phyloP scores from a whole-genome alignment of 2,113 vertebrate species.

The Pogonocichla stellata region DNA sequence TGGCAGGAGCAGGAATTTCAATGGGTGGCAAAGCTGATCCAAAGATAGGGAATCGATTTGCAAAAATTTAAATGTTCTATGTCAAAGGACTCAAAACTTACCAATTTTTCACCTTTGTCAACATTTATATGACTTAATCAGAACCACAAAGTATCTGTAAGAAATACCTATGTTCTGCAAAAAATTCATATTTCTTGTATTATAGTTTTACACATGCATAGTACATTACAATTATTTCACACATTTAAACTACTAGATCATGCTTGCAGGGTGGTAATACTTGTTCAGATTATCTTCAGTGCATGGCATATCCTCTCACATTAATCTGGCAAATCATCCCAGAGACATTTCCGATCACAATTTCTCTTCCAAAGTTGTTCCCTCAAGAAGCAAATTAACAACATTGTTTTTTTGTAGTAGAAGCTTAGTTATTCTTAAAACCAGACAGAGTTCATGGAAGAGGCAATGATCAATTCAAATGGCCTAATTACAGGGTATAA shows the following conservation, averaged over 20 bases:
- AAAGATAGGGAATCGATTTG: background rate
- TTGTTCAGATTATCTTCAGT: background rate
- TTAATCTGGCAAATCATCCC: background rate
- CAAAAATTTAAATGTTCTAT: background rate
- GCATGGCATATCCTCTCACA: background rate
- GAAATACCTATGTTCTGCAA: background rate
- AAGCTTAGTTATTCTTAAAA: background rate
- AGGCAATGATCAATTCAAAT: background rate
- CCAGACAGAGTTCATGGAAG: background rate
- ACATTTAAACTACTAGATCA: background rate
- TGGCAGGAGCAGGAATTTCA: background rate
- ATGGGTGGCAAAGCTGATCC: background rate
- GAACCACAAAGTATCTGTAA: background rate
- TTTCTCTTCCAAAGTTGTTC: background rate
- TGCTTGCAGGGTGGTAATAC: background rate
- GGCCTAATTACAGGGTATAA: background rate
- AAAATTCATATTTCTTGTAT: background rate
- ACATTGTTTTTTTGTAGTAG: background rate
- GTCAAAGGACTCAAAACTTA: background rate
- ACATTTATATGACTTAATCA: background rate
- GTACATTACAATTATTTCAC: background rate
- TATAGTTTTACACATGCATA: background rate
- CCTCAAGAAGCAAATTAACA: background rate
- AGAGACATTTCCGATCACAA: background rate
- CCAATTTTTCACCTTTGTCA: background rate